These are phyloP conservation scores for Phrixothrix hirtus DNA, from an alignment of 2,888 invertebrate species.

Conservation along the genomic window DNA sequence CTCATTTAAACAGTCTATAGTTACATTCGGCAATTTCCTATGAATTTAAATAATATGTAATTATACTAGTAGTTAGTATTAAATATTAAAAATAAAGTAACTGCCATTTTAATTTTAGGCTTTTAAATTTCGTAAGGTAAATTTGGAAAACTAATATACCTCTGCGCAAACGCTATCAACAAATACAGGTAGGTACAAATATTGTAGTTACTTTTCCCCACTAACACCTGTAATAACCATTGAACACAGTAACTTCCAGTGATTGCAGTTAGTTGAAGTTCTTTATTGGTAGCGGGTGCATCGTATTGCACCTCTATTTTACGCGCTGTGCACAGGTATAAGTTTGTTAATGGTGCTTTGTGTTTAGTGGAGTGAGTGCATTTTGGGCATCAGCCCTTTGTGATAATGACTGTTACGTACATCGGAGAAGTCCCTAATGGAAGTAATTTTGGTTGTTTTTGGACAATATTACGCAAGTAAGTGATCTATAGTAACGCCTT, in stretches of 20 bases:
- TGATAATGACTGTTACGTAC: conserved; percentile 82
- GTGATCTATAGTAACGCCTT: no score
- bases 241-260: conserved; percentile 26
- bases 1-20: background rate
- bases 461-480: conserved; percentile 87
- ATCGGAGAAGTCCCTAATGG: conserved; percentile 90
- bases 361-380: conserved; percentile 10
- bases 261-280: conserved; percentile 35
- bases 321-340: background rate
- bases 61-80: no score
- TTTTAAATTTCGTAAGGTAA: no score
- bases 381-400: conserved; percentile 7
- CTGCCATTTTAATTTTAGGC: no score
- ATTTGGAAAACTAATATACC: background rate
- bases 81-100: no score
- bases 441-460: conserved; percentile 91
- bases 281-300: conserved; percentile 23
- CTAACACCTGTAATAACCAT: conserved; percentile 32
- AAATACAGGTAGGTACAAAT: background rate
- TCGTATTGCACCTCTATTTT: conserved; percentile 10
- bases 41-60: background rate
- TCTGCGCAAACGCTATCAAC: background rate
- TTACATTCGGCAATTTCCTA: background rate
- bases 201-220: conserved; percentile 16
- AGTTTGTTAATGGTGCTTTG: conserved; percentile 3